These are phyloP conservation scores for Drosophila borborema DNA, from an alignment of 2,888 invertebrate genomes.

Conservation along the genomic window DNA sequence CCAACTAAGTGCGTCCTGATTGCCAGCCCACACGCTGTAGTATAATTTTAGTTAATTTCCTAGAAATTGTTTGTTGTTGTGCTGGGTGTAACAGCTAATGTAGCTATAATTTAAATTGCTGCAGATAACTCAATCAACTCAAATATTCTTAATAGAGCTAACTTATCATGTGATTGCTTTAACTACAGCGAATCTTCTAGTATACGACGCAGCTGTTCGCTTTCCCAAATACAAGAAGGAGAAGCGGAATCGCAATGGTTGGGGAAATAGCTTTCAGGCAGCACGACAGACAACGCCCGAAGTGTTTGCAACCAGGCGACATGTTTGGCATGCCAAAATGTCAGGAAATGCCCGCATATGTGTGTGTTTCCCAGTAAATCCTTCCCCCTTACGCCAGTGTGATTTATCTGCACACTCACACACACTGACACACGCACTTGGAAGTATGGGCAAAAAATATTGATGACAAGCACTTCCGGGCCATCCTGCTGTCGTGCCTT, in stretches of 20 bases:
- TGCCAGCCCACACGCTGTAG: constrained; percentile 27
- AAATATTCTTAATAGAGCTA: constrained; percentile 49
- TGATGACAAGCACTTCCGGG: constrained; percentile 79
- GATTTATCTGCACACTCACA: constrained; percentile 57
- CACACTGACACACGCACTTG: constrained; percentile 8
- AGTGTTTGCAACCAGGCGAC: constrained; percentile 51
- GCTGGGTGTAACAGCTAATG: constrained; percentile 4
- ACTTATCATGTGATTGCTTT: constrained; percentile 47
- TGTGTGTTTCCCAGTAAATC: constrained; percentile 27
- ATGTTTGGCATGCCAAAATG: constrained; percentile 75
- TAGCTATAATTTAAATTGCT: constrained; percentile 5
- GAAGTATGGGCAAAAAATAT: constrained; percentile 50
- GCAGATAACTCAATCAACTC: constrained; percentile 23
- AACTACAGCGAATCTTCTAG: constrained; percentile 28
- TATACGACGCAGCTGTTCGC: constrained; percentile 28
- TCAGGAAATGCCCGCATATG: constrained; percentile 42
- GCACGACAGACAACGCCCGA: constrained; percentile 17
- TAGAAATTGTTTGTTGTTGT: constrained; percentile 6
- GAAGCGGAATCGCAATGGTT: not conserved
- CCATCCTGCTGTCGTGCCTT: constrained; percentile 48
- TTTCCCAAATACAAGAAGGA: not conserved
- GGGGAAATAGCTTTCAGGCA: constrained; percentile 10
- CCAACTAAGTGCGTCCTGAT: constrained; percentile 59
- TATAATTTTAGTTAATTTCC: constrained; percentile 55
- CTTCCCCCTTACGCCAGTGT: constrained; percentile 22